These are phyloP conservation scores for Myrmecobius fasciatus DNA, from an alignment of 2,113 vertebrate genomes.

Conservation along the genomic window DNA sequence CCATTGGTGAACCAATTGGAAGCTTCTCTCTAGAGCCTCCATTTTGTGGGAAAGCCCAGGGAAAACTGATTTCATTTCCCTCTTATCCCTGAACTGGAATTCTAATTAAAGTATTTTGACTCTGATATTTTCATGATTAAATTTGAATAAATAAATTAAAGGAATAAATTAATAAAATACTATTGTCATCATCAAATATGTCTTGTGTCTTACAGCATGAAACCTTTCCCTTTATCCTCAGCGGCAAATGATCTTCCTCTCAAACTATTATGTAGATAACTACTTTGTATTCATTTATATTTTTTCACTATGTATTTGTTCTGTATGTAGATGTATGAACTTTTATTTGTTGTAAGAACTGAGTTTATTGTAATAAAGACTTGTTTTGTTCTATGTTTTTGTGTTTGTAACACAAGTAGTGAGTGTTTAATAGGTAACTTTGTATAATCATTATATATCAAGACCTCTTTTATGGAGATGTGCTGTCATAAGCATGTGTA, in stretches of 20 bases:
- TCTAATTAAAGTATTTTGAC: not conserved
- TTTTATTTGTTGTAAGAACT: not conserved
- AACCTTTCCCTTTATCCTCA: not conserved
- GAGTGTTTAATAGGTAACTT: not conserved
- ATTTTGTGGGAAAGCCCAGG: not conserved
- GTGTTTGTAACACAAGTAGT: not conserved
- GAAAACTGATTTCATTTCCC: not conserved
- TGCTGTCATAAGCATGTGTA: not conserved
- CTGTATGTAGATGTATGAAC: not conserved
- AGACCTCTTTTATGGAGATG: not conserved
- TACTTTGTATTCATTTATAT: not conserved
- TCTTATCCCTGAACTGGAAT: not conserved
- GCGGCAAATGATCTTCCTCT: not conserved
- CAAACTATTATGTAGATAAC: not conserved
- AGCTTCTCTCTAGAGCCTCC: not conserved
- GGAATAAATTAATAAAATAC: not conserved
- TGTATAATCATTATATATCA: not conserved
- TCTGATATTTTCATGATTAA: not conserved
- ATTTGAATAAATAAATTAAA: not conserved
- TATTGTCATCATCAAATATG: not conserved
- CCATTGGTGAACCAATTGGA: not conserved
- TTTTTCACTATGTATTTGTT: not conserved
- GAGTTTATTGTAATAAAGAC: not conserved
- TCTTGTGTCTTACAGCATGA: not conserved
- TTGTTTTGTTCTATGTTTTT: not conserved